Evolutionary conservation across 2,888 invertebrate genomes (phyloP).

Genomic region (Pyrocoelia pectoralis): DNA sequence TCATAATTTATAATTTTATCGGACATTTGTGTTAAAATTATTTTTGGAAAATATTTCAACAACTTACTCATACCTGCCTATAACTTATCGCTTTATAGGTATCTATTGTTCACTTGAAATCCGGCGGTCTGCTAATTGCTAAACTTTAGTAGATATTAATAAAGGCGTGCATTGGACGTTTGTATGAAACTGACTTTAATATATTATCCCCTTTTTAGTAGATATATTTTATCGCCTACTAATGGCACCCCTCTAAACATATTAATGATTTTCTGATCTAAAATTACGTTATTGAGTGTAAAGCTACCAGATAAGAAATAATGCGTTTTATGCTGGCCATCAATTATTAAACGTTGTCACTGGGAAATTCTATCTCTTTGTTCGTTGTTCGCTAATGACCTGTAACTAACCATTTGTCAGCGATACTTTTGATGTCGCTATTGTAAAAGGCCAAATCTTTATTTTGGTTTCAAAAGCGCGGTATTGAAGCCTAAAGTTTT

Average conservation of each 20-base stretch:
- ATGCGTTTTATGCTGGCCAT: conserved; percentile 30
- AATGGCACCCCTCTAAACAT: conserved; percentile 18
- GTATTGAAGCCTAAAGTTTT: no score
- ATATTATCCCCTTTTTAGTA: conserved; percentile 3
- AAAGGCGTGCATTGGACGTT: conserved; percentile 5
- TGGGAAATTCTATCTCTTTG: conserved; percentile 27
- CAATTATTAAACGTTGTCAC: conserved; percentile 32
- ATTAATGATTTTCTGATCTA: conserved; percentile 45
- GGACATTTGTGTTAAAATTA: no score
- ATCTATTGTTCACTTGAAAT: no score
- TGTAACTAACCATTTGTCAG: conserved; percentile 9
- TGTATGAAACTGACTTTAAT: conserved; percentile 3
- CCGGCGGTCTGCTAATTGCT: neutral
- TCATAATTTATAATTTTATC: no score
- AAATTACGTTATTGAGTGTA: conserved; percentile 60
- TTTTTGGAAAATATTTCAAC: no score
- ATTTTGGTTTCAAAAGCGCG: neutral
- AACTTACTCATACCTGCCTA: no score
- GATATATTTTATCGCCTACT: conserved; percentile 4
- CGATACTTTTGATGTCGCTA: neutral
- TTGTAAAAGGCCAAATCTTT: neutral
- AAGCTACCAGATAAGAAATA: conserved; percentile 55
- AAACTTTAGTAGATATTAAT: conserved; percentile 2
- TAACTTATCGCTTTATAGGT: no score
- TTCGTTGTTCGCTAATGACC: conserved; percentile 32